phyloP scores from a whole-genome alignment of 1,140 invertebrate species.

The Caerostris extrusa region DNA sequence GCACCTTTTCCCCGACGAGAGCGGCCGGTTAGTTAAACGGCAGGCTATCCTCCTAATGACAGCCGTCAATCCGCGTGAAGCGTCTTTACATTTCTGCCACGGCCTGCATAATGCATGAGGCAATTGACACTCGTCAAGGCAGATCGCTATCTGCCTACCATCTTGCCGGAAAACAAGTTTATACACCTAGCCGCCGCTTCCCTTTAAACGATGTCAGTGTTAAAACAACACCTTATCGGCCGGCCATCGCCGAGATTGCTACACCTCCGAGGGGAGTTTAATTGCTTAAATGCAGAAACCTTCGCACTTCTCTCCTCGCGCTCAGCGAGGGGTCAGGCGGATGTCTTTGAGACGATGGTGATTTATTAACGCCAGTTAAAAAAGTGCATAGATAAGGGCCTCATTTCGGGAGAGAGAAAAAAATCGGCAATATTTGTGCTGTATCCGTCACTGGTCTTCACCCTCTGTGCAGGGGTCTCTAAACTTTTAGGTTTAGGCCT shows the following conservation, averaged over 20 bases:
- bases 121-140: slow-evolving; percentile 58
- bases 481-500: too few relatives aligned
- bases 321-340: background rate
- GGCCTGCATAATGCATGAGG: slow-evolving; percentile 67
- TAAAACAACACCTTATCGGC: background rate
- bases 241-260: slow-evolving; percentile 1
- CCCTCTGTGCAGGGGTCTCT: too few relatives aligned
- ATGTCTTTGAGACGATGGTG: background rate
- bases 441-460: too few relatives aligned
- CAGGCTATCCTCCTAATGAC: slow-evolving; percentile 45
- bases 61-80: slow-evolving; percentile 23
- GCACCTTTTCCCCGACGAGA: background rate
- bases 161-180: slow-evolving; percentile 1
- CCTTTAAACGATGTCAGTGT: slow-evolving; percentile 38
- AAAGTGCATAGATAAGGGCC: too few relatives aligned
- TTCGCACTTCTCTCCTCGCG: background rate
- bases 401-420: too few relatives aligned
- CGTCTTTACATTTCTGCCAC: slow-evolving; percentile 53
- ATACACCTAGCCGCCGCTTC: background rate
- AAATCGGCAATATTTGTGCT: too few relatives aligned
- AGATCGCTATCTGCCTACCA: slow-evolving; percentile 21
- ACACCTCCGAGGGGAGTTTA: slow-evolving; percentile 9
- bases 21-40: slow-evolving; percentile 32
- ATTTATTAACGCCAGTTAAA: background rate
- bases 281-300: background rate